These are phyloP conservation scores for Lagopus leucura DNA, from an alignment of 2,113 vertebrate genomes.

Conservation along the genomic window DNA sequence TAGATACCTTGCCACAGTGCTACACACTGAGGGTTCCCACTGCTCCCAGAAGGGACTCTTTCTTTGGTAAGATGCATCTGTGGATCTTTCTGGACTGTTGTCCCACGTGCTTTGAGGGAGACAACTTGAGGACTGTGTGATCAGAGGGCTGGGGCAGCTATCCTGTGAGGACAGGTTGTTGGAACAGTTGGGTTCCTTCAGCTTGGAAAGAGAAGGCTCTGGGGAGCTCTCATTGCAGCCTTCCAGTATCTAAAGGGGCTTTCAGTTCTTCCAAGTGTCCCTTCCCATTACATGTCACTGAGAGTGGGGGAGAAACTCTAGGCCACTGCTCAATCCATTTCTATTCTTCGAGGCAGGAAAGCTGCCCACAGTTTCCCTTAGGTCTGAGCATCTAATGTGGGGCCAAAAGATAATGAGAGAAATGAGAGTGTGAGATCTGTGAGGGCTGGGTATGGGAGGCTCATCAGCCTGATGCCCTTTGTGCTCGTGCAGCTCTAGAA, in stretches of 20 bases:
- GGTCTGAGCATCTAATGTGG: background rate
- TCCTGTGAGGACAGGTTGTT: no score
- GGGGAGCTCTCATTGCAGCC: no score
- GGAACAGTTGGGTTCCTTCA: no score
- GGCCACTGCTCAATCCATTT: background rate
- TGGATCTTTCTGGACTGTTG: background rate
- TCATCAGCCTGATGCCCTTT: background rate
- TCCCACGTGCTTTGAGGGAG: no score
- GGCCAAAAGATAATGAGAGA: background rate
- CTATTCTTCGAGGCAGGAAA: background rate
- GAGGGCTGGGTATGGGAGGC: background rate
- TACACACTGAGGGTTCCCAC: background rate
- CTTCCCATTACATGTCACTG: background rate
- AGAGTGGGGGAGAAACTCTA: background rate
- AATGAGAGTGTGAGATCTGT: slow-evolving; percentile 29
- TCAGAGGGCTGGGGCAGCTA: no score
- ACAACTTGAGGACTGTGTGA: no score
- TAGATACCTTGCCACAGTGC: fast-evolving
- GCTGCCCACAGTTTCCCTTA: background rate
- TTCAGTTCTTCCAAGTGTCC: background rate
- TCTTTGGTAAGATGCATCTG: background rate
- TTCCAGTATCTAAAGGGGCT: background rate
- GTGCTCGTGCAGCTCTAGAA: background rate
- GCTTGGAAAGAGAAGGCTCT: no score
- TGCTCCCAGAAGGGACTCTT: background rate